Conservation (phyloP, 2,888 invertebrate species). For the Dascillus cervinus region DNA sequence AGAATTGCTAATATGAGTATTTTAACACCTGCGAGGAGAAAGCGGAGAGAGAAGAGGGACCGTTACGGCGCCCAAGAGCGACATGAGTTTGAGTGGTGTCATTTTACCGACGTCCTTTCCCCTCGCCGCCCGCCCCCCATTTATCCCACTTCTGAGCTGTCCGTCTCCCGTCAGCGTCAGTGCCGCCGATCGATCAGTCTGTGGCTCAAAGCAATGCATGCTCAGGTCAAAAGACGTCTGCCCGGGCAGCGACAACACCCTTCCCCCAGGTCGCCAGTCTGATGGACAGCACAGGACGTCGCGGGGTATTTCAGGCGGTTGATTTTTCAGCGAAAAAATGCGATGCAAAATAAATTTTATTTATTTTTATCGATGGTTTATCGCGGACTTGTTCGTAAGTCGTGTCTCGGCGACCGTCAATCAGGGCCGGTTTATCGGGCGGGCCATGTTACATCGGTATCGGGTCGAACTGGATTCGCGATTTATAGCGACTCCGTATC, state of each 20-base stretch:
- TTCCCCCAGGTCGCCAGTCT: conserved; percentile 24
- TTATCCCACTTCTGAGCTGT: conserved; percentile 34
- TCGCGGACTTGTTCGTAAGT: conserved; percentile 28
- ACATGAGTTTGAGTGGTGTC: conserved; percentile 23
- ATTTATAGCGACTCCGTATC: conserved; percentile 22
- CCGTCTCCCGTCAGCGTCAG: conserved; percentile 43
- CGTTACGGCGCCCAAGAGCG: conserved; percentile 17
- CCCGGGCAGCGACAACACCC: conserved; percentile 40
- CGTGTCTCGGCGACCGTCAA: conserved; percentile 29
- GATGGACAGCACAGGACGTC: conserved; percentile 31
- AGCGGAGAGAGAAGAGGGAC: too few relatives aligned
- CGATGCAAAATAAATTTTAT: conserved; percentile 21
- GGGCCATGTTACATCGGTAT: conserved; percentile 21
- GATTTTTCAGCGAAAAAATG: background rate
- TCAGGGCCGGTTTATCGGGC: conserved; percentile 28
- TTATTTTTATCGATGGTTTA: conserved; percentile 28
- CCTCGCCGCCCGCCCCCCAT: conserved; percentile 17
- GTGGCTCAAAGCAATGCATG: conserved; percentile 45
- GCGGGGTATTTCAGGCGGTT: conserved; percentile 29
- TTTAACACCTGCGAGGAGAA: too few relatives aligned
- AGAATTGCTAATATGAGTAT: too few relatives aligned
- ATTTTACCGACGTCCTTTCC: conserved; percentile 23
- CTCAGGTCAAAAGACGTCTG: conserved; percentile 45
- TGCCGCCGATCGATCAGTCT: conserved; percentile 42
- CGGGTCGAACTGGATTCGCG: conserved; percentile 16